Evolutionary conservation across 1,140 invertebrate species (phyloP).

Genomic region (Formica selysi): DNA sequence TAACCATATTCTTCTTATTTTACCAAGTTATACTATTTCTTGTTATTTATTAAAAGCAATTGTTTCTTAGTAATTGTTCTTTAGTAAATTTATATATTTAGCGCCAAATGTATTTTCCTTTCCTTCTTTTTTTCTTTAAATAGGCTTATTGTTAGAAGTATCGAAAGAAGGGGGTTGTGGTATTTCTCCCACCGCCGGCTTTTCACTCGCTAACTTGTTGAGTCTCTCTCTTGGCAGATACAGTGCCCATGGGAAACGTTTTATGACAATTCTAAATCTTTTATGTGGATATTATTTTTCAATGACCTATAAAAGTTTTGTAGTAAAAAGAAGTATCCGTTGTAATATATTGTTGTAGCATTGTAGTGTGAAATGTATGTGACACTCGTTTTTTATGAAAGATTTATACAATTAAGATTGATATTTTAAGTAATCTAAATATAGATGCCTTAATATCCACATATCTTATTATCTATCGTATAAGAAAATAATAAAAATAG

Average conservation of each 20-base stretch:
- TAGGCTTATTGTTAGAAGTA: conserved; percentile 10
- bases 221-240: conserved; percentile 71
- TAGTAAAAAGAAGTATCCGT: conserved; percentile 3
- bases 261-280: conserved; percentile 62
- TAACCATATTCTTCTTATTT: not conserved
- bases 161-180: conserved; percentile 28
- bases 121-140: not conserved
- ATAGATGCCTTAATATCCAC: not conserved
- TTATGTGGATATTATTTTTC: conserved; percentile 51
- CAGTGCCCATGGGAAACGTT: conserved; percentile 38
- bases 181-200: conserved; percentile 34
- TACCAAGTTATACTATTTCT: not conserved
- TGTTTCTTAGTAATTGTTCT: not conserved
- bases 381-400: not conserved
- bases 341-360: not conserved
- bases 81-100: not conserved
- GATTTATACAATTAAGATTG: not conserved
- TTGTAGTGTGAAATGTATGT: not conserved
- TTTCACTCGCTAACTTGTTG: conserved; percentile 80
- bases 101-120: not conserved
- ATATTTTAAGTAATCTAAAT: conserved; percentile 1
- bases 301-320: conserved; percentile 48
- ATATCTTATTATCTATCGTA: not conserved
- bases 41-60: not conserved
- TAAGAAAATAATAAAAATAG: not conserved